Base-by-base conservation (phyloP, 2,113 vertebrate species). In the Gnathonemus echidnorhynchus region DNA sequence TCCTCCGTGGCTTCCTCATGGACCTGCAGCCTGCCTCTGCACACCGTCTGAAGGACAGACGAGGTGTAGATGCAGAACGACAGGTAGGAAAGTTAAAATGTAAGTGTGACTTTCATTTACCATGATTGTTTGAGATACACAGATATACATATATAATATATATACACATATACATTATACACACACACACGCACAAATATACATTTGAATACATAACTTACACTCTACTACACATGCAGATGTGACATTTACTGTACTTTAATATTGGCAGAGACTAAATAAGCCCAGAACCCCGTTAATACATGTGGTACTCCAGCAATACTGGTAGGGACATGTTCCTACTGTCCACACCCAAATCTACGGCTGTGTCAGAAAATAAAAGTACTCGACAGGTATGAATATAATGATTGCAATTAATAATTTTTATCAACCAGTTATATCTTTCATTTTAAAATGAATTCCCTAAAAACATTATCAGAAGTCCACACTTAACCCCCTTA, bases 1-100 rank as follows among this genome's bases (percentile, higher is more conserved):
- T 98, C 93, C 96, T 96, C 88, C 97, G 97, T 92, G 97, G 98
- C 92, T 99, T 99, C 97, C 97, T 98, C 98, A 99, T 99, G 90
- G 94, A 93, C 94, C 92, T 93, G 90, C 88, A 93, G 91, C 92
- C 90, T 90, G 89, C 92, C 91, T 56, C 46, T 62, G 88, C 91
- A 94, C 94, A 91, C 92, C 88, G 89, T 85, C 86, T 91, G 49
- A 89, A 4, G 6, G 66, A 92, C 53, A 19, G 70, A 91, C 3
- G 84, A 70, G 58, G 56, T 45, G 24, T 13, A 31, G 7, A 0
- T 19, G 10, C 6, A 85, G 42, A 48, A 11, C 15, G 48, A 85
- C 83, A 85, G 13, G 62, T 45, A 83, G 24, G 45, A 85, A 85
- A 21, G 39, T 85, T 48, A n/a, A 85, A 24, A 45, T 6, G 52